Conservation (phyloP, 23 tunicate genomes). For the Aplidium turbinatum region DNA sequence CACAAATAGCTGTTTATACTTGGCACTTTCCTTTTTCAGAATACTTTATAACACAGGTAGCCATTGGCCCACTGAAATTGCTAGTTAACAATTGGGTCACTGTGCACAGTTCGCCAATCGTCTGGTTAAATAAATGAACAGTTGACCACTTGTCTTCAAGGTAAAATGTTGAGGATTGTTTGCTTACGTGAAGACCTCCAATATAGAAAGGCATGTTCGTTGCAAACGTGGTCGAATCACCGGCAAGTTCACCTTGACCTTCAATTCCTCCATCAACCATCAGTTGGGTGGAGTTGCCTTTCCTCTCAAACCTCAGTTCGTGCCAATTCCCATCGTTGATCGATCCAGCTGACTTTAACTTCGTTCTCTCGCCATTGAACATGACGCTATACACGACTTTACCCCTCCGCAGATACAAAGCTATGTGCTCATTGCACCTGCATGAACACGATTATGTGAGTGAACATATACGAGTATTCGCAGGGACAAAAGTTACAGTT, state of each 20-base stretch:
- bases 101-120: too few species aligned
- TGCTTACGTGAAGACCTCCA: slow-evolving; percentile 76
- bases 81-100: too few species aligned
- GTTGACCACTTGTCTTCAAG: too few species aligned
- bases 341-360: slow-evolving; percentile 35
- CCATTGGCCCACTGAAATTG: too few species aligned
- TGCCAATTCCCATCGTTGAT: slow-evolving; percentile 76
- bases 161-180: too few species aligned
- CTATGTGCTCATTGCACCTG: slow-evolving; percentile 81
- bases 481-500: too few species aligned
- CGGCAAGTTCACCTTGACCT: slow-evolving; percentile 7
- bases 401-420: slow-evolving; percentile 65
- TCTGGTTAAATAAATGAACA: too few species aligned
- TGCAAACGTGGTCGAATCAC: slow-evolving; percentile 52
- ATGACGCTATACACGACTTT: slow-evolving; percentile 57
- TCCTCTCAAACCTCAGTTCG: slow-evolving; percentile 65
- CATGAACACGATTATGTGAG: neutral
- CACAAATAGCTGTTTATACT: too few species aligned
- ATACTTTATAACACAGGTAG: too few species aligned
- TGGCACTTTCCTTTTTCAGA: too few species aligned
- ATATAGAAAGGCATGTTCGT: slow-evolving; percentile 60
- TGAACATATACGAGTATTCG: too few species aligned
- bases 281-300: slow-evolving; percentile 44
- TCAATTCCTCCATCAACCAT: slow-evolving; percentile 60
- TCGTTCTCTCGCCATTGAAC: slow-evolving; percentile 45